Percentiles rank a stretch among this genome's conserved stretches.
These are phyloP conservation scores for Paramuricea clavata DNA, from an alignment of 92 coral and sea anemone genomes.

Conservation along the genomic window DNA sequence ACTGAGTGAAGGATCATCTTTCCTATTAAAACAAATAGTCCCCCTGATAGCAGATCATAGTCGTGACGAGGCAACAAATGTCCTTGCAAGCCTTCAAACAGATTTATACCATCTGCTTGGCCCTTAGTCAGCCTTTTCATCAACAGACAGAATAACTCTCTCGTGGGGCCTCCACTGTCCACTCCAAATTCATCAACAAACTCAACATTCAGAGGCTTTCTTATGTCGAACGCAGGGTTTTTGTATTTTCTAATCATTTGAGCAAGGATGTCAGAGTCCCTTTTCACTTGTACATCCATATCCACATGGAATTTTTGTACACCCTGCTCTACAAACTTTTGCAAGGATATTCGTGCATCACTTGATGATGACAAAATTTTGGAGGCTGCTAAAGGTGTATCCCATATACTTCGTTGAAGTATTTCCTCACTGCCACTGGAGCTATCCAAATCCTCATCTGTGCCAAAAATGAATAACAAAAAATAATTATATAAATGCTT, in stretches of 20 bases:
- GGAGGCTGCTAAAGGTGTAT: slow-evolving; percentile 52
- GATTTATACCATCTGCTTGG: slow-evolving; percentile 50
- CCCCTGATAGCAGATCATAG: slow-evolving; percentile 64
- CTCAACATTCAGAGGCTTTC: slow-evolving; percentile 43
- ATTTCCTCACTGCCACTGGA: not conserved
- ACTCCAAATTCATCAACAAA: slow-evolving; percentile 49
- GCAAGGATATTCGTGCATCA: slow-evolving; percentile 22
- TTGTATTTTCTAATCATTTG: slow-evolving; percentile 69
- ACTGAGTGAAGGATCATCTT: slow-evolving; percentile 65
- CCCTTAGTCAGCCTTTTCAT: slow-evolving; percentile 45
- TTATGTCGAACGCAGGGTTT: slow-evolving; percentile 54
- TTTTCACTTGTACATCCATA: slow-evolving; percentile 40
- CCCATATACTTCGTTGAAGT: not conserved
- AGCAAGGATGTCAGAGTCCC: slow-evolving; percentile 44
- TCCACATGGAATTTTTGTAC: slow-evolving; percentile 51
- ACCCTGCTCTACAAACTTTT: slow-evolving; percentile 55
- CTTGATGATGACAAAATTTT: not conserved
- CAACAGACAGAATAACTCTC: slow-evolving; percentile 45
- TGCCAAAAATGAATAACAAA: not conserved
- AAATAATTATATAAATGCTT: too few species aligned
- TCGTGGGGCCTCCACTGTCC: slow-evolving; percentile 61
- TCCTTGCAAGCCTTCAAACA: slow-evolving; percentile 64
- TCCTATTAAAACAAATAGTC: slow-evolving; percentile 45
- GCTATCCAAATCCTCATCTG: slow-evolving; percentile 16
- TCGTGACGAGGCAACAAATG: slow-evolving; percentile 53